Evolutionary conservation across 2,888 invertebrate genomes (phyloP).

Genomic region (Erebia ligea): DNA sequence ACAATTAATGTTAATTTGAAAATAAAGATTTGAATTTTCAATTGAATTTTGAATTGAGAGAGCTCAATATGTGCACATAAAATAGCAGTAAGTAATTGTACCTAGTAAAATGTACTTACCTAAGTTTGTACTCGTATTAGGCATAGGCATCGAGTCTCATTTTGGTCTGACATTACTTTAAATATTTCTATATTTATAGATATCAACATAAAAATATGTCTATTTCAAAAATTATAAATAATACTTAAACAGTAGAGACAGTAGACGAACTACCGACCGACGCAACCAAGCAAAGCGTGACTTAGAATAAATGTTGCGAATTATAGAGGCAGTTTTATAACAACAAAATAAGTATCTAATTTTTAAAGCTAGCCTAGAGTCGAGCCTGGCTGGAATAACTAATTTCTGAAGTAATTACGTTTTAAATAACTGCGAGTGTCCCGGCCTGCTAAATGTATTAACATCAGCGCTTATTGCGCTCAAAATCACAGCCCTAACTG

Average conservation of each 20-base stretch:
- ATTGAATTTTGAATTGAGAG: too few species aligned
- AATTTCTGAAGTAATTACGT: constrained; percentile 57
- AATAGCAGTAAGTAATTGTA: too few species aligned
- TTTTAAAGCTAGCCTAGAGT: constrained; percentile 22
- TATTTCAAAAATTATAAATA: too few species aligned
- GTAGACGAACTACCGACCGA: neutral
- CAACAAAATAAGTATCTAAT: constrained; percentile 11
- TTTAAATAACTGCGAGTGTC: constrained; percentile 56
- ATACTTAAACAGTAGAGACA: neutral
- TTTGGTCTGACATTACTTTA: too few species aligned
- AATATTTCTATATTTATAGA: too few species aligned
- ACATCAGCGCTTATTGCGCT: constrained; percentile 60
- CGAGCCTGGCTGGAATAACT: constrained; percentile 31
- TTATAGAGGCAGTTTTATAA: neutral
- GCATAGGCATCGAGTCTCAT: too few species aligned
- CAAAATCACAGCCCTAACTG: constrained; percentile 77
- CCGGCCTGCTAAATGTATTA: constrained; percentile 45
- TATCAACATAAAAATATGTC: too few species aligned
- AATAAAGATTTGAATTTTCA: too few species aligned
- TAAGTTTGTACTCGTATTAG: too few species aligned
- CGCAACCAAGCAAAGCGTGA: constrained; percentile 5
- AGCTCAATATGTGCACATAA: too few species aligned
- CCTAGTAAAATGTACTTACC: too few species aligned
- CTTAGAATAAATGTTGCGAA: neutral
- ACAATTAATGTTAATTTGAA: too few species aligned